phyloP scores from a whole-genome alignment of 2,113 vertebrate species.

The Bos indicus region DNA sequence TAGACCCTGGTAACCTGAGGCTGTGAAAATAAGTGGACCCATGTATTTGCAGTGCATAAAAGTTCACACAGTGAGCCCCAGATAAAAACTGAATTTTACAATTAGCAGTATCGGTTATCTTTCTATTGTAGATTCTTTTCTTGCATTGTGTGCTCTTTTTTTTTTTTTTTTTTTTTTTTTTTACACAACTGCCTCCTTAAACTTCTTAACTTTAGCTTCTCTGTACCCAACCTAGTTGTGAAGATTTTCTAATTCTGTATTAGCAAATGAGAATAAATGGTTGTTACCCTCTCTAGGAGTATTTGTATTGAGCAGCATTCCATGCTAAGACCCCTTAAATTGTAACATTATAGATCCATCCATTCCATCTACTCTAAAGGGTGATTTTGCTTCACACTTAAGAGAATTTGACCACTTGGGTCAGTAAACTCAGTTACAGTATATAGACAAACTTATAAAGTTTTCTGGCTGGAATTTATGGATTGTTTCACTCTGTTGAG shows the following conservation, averaged over 20 bases:
- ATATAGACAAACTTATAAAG: slow-evolving; percentile 41
- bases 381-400: slow-evolving; percentile 22
- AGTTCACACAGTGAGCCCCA: not conserved
- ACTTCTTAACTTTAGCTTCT: not conserved
- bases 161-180: not conserved
- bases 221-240: not conserved
- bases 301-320: not conserved
- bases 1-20: not conserved
- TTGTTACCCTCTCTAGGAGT: not conserved
- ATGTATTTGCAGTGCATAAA: not conserved
- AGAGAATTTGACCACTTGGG: slow-evolving; percentile 18
- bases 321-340: not conserved
- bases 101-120: not conserved
- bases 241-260: not conserved
- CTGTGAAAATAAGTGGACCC: not conserved
- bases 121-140: not conserved
- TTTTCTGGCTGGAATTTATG: slow-evolving; percentile 52
- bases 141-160: not conserved
- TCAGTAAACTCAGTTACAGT: slow-evolving; percentile 30
- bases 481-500: slow-evolving; percentile 43
- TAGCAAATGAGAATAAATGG: not conserved
- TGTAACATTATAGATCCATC: not conserved
- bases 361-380: not conserved
- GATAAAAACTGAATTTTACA: not conserved
- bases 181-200: not conserved